Base-by-base conservation (phyloP, 2,888 invertebrate genomes). In the Eupithecia abbreviata region DNA sequence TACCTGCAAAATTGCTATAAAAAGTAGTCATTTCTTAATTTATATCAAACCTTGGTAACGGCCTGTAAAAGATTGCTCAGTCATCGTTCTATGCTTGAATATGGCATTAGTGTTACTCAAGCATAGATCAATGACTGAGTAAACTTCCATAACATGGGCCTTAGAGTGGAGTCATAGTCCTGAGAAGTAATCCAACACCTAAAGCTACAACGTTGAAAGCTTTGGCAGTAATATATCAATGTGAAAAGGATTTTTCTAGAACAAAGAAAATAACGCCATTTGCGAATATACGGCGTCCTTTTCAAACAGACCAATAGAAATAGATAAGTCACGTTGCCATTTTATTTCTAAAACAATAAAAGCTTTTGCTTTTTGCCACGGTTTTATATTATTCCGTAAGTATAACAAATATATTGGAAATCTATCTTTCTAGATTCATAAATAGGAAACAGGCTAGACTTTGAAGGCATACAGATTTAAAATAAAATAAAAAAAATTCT, bases 201-300 rank as follows among this genome's bases (percentile, higher is more conserved):
- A 42, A 18, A 45, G 67, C 45, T 68, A n/a, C 18, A 68, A 45
- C 68, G 45, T 15, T 47, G 45, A 68, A 68, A 68, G 47, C 68
- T 10, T 47, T n/a, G 18, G 18, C 45, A 68, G 68, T 68, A 47
- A 68, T 68, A 45, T 68, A 68, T 68, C 55, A 18, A 9, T 18
- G 55, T 58, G 18, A 7, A 3, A 58, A 9, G n/a, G 18, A 68
- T 18, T 68, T 43, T 68, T 68, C 18, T 47, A 68, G 47, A 45
- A 68, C 68, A 68, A 47, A 18, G 18, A 47, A 30, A 43, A 18
- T n/a, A 67, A 47, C 41, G 30, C 45, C n/a, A 4, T 42, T 43
- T 12, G 2, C 9, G 4, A 18, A 15, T 15, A 7, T 13, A 43
- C 12, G n/a, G 47, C 47, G 10, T n/a, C 47, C 45, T 18, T 18